phyloP scores from a whole-genome alignment of 2,113 vertebrate species.

The Himantopus leucocephalus region DNA sequence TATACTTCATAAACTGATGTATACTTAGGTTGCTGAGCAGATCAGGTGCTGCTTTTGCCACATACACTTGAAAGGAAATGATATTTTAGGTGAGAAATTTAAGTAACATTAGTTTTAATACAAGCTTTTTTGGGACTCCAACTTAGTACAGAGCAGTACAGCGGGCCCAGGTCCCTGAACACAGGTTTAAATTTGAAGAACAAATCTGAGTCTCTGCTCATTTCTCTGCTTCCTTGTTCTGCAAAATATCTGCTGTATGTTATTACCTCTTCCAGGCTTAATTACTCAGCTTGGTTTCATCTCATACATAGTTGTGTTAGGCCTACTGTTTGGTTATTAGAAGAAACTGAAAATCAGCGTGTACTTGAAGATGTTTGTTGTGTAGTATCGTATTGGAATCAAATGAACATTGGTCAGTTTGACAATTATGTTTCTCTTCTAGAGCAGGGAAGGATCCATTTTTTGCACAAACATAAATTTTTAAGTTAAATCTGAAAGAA shows the following conservation, averaged over 20 bases:
- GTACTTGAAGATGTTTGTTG: neutral
- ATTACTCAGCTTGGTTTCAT: neutral
- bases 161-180: neutral
- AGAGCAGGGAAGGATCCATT: neutral
- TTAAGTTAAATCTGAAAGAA: neutral
- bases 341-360: neutral
- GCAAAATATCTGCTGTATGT: neutral
- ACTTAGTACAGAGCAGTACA: neutral
- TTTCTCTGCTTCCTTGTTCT: neutral
- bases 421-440: neutral
- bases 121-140: neutral
- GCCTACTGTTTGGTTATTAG: neutral
- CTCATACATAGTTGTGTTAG: neutral
- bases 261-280: neutral
- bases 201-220: neutral
- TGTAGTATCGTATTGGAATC: neutral
- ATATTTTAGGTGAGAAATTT: neutral
- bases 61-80: neutral
- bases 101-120: neutral
- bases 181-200: neutral
- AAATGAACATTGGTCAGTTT: neutral
- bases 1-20: neutral
- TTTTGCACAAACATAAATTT: neutral
- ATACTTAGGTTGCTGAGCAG: neutral
- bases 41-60: neutral